Conservation (phyloP, 2,113 vertebrate genomes). For the Aviceda subcristata region DNA sequence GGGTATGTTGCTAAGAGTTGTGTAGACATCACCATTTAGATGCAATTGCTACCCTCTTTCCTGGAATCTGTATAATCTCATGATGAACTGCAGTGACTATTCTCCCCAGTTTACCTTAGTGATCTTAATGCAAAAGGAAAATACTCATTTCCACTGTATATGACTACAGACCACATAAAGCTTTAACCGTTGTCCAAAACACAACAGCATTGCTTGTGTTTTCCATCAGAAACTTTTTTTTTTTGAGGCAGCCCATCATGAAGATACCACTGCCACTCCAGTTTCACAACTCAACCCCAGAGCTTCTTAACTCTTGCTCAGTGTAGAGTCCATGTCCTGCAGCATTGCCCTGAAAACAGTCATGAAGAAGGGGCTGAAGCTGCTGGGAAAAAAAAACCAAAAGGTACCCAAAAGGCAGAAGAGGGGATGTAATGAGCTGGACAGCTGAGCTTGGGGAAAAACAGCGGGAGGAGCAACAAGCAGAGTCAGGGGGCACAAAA, state of each 20-base stretch:
- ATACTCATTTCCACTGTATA: not conserved
- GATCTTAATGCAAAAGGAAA: not conserved
- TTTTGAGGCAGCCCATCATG: not conserved
- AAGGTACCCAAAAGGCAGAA: not conserved
- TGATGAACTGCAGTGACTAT: not conserved
- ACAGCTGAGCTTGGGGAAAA: not conserved
- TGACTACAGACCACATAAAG: not conserved
- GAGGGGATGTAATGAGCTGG: fast-evolving
- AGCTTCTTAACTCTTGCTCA: not conserved
- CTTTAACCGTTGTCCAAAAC: not conserved
- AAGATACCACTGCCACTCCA: not conserved
- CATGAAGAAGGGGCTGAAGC: not conserved
- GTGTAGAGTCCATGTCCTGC: too few relatives aligned
- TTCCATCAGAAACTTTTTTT: not conserved
- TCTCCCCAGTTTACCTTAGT: not conserved
- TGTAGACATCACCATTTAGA: not conserved
- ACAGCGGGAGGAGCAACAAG: not conserved
- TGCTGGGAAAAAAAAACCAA: not conserved
- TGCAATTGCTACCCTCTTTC: not conserved
- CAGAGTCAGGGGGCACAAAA: not conserved
- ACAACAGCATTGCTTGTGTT: not conserved
- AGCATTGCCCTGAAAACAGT: not conserved
- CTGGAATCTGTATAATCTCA: not conserved
- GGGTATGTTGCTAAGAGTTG: not conserved
- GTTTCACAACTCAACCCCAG: not conserved